Percentiles rank a stretch among this genome's conserved stretches.
These are phyloP conservation scores for Peromyscus maniculatus DNA, from an alignment of 2,113 vertebrate genomes.

Conservation along the genomic window DNA sequence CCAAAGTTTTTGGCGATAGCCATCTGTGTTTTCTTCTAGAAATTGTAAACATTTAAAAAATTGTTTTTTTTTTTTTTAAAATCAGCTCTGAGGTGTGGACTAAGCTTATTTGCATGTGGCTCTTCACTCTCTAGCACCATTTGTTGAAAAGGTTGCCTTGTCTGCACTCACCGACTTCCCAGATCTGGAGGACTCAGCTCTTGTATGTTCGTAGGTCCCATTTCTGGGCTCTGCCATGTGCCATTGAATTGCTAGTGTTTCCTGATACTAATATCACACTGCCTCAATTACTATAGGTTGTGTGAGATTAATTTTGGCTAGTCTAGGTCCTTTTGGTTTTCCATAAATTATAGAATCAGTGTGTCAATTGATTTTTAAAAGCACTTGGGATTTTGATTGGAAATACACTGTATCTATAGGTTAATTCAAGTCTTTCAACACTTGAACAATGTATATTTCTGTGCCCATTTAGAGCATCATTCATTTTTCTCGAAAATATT, in stretches of 20 bases:
- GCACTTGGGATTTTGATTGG: not conserved
- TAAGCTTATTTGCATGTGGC: not conserved
- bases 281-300: not conserved
- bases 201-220: not conserved
- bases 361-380: not conserved
- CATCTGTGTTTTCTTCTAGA: constrained; percentile 7
- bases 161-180: not conserved
- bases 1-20: not conserved
- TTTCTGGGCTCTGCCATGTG: not conserved
- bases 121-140: not conserved
- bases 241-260: not conserved
- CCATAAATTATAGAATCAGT: not conserved
- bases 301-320: not conserved
- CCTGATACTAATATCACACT: not conserved
- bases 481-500: not conserved
- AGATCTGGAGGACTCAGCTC: not conserved
- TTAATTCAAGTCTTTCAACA: not conserved
- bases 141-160: not conserved
- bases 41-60: not conserved
- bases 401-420: not conserved
- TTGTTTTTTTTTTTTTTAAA: not conserved
- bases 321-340: not conserved
- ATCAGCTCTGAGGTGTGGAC: not conserved
- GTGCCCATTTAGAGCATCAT: not conserved
- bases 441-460: not conserved